These are phyloP conservation scores for Micropterix aruncella DNA, from an alignment of 2,888 invertebrate species.

Conservation along the genomic window DNA sequence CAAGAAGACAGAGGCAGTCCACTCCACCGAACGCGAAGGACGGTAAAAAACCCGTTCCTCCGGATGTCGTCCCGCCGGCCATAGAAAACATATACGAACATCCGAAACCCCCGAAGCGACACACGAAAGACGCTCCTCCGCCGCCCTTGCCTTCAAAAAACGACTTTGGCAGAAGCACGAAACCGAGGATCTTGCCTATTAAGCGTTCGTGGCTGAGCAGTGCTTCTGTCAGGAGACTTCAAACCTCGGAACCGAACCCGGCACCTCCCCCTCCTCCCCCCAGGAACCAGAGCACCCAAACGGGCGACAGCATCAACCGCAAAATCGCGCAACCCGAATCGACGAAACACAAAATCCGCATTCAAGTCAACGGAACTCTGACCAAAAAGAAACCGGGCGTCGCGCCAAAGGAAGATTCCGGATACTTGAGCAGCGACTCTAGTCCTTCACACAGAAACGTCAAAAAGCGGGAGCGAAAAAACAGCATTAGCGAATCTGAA, in stretches of 20 bases:
- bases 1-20: constrained; percentile 53
- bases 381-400: constrained; percentile 15
- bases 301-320: constrained; percentile 9
- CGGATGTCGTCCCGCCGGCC: constrained; percentile 54
- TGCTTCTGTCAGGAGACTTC: constrained; percentile 33
- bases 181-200: constrained; percentile 22
- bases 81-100: constrained; percentile 44
- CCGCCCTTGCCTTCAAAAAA: constrained; percentile 47
- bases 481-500: constrained; percentile 58
- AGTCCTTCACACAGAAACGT: constrained; percentile 29
- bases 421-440: constrained; percentile 76
- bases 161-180: constrained; percentile 49
- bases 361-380: constrained; percentile 7
- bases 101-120: constrained; percentile 41
- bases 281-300: not conserved
- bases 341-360: not conserved
- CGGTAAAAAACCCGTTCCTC: constrained; percentile 37
- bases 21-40: constrained; percentile 35
- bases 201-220: constrained; percentile 27
- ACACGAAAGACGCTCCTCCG: constrained; percentile 21
- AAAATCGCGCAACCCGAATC: constrained; percentile 1
- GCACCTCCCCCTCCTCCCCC: constrained; percentile 14
- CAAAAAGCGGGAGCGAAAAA: constrained; percentile 29
- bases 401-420: constrained; percentile 53
- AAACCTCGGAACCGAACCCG: constrained; percentile 32